Base-by-base conservation (phyloP, 2,113 vertebrate species). In the Fregetta grallaria region DNA sequence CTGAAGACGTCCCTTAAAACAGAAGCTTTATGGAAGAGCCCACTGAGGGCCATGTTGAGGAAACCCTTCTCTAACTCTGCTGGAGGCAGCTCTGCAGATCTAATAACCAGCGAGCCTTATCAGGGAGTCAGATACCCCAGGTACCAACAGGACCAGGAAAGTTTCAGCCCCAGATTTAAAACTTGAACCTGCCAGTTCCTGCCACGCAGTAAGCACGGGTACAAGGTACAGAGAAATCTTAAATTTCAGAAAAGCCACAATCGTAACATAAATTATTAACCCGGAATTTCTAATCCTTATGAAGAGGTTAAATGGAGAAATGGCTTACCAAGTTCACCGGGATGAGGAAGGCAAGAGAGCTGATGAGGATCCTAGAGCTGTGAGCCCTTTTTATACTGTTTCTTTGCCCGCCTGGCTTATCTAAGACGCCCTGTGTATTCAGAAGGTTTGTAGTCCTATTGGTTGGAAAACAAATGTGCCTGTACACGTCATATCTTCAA, bases 401-500 rank as follows among this genome's bases (percentile, higher is more conserved):
- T 52, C 73, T 82, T 32, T 21, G 30, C 70, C 87, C 2, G 42
- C 53, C 81, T 10, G 70, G 77, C 93, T 96, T 96, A 97, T 95
- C 93, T 93, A 49, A 75, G 84, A 92, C 65, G 18, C 91, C 61
- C 73, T 56, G 15, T 7, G 71, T 16, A 76, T 71, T 82, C 84
- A 40, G 78, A 81, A 89, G 20, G 1, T 75, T 75, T 29, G 29
- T 8, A 84, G 15, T 14, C 93, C 45, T 44, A 95, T 95, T 93
- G 88, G 94, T 1, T 52, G 80, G 71, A 65, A 86, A 94, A 86
- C 58, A 85, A 86, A 96, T 94, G 94, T 96, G 91, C 87, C 88
- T 93, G 77, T 25, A 30, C 92, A 61, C 92, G 85, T 96, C 94
- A 95, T 91, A 95, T 96, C 96, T 97, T 56, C 93, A 96, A 97